Percentiles rank a stretch among this genome's conserved stretches.
These are phyloP conservation scores for Drosophila suzukii DNA, from an alignment of 1,140 invertebrate genomes.

Conservation along the genomic window DNA sequence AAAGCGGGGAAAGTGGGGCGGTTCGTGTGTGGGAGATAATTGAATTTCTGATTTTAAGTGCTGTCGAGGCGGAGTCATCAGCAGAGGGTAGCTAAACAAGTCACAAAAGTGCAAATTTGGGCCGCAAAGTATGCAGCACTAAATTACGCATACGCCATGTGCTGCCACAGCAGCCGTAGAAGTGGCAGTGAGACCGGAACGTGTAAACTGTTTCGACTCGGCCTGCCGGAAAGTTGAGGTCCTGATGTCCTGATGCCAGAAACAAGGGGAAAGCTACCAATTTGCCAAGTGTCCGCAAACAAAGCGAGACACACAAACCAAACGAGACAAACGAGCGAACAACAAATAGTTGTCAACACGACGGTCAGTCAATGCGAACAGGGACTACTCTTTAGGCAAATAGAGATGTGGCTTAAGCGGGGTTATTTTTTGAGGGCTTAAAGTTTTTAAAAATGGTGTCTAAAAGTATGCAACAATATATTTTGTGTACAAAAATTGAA, in stretches of 20 bases:
- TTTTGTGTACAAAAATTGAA: too few species aligned
- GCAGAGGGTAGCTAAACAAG: conserved; percentile 57
- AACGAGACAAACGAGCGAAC: conserved; percentile 41
- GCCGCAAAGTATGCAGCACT: conserved; percentile 77
- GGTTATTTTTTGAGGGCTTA: too few species aligned
- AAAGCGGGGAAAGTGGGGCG: not conserved
- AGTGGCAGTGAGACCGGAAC: conserved; percentile 37
- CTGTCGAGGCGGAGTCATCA: conserved; percentile 40
- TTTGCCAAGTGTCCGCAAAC: conserved; percentile 79
- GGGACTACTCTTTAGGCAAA: conserved; percentile 1
- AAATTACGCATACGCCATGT: conserved; percentile 80
- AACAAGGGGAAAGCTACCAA: conserved; percentile 46
- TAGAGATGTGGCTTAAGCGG: too few species aligned
- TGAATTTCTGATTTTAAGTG: conserved; percentile 82
- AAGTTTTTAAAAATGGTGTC: too few species aligned
- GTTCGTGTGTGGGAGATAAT: conserved; percentile 60
- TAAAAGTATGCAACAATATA: too few species aligned
- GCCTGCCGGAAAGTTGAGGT: conserved; percentile 10
- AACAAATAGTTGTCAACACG: conserved; percentile 39
- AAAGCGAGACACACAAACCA: conserved; percentile 46
- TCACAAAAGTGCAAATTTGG: conserved; percentile 80
- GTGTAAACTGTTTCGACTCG: conserved; percentile 62
- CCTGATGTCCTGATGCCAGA: not conserved
- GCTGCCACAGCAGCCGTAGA: conserved; percentile 6
- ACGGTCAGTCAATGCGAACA: not conserved